phyloP scores from a whole-genome alignment of 2,888 invertebrate genomes.

The Mythimna pallens region DNA sequence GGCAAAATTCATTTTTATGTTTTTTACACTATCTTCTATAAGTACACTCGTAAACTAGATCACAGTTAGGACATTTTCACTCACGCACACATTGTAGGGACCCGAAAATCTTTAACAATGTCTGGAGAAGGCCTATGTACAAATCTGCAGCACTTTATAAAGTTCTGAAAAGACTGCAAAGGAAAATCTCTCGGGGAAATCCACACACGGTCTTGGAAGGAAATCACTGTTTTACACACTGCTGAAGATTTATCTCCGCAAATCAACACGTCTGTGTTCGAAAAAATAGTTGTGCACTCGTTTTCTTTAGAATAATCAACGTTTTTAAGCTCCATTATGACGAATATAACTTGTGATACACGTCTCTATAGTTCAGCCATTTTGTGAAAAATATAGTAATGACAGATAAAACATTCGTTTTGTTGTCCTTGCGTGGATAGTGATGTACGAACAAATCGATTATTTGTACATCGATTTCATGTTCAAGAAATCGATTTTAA shows the following conservation, averaged over 20 bases:
- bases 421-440: slow-evolving; percentile 54
- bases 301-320: slow-evolving; percentile 76
- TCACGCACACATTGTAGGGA: slow-evolving; percentile 71
- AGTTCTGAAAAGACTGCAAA: slow-evolving; percentile 68
- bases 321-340: slow-evolving; percentile 87
- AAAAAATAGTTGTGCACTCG: slow-evolving; percentile 76
- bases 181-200: slow-evolving; percentile 70
- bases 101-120: slow-evolving; percentile 70
- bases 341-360: slow-evolving; percentile 73
- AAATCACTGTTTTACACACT: slow-evolving; percentile 72
- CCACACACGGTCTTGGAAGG: slow-evolving; percentile 73
- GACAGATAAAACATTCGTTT: slow-evolving; percentile 57
- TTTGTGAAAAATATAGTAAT: slow-evolving; percentile 78
- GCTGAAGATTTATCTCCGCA: slow-evolving; percentile 72
- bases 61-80: slow-evolving; percentile 78
- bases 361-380: slow-evolving; percentile 90
- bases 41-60: slow-evolving; percentile 64
- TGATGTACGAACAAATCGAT: neutral
- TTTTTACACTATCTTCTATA: slow-evolving; percentile 59
- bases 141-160: slow-evolving; percentile 75
- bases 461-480: too few species aligned
- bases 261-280: slow-evolving; percentile 73
- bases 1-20: slow-evolving; percentile 78
- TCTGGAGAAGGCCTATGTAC: slow-evolving; percentile 79
- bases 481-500: too few species aligned